A percentile compares a stretch with the other conserved stretches of the same genome.
Conservation (phyloP, 1,140 invertebrate genomes). For the Littorina saxatilis region DNA sequence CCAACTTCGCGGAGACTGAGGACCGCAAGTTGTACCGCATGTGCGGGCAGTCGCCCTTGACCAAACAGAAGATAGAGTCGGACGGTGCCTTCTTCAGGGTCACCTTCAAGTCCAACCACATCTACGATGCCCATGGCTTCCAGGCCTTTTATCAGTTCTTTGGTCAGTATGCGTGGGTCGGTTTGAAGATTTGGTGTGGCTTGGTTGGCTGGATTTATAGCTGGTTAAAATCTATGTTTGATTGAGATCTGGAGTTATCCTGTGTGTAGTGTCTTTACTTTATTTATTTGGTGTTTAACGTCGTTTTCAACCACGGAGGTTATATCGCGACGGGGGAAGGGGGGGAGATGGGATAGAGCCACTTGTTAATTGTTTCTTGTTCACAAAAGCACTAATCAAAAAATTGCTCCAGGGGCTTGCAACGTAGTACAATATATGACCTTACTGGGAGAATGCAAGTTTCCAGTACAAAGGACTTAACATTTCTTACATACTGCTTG, state of each 20-base stretch:
- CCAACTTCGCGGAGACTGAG: slow-evolving; percentile 84
- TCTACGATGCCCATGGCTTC: slow-evolving; percentile 94
- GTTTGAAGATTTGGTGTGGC: no score
- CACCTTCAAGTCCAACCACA: slow-evolving; percentile 94
- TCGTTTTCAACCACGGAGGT: no score
- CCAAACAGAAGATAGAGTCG: slow-evolving; percentile 82
- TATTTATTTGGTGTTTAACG: background rate
- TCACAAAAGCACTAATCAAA: no score
- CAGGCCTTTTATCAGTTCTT: slow-evolving; percentile 85
- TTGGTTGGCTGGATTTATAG: background rate
- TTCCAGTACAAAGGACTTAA: no score
- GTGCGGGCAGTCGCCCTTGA: slow-evolving; percentile 85
- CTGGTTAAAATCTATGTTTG: background rate
- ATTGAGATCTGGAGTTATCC: background rate
- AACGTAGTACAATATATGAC: no score
- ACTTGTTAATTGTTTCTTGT: no score
- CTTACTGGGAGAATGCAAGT: no score
- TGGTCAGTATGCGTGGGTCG: slow-evolving; percentile 39
- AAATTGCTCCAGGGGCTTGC: no score
- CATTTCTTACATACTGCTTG: no score
- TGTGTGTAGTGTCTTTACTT: background rate
- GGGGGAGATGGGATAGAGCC: no score
- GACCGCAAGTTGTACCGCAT: slow-evolving; percentile 91
- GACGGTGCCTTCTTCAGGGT: slow-evolving; percentile 95
- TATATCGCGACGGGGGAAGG: no score